Conservation (phyloP, 2,797 vertebrate genomes). For the Lepidocolaptes lacrymiger region DNA sequence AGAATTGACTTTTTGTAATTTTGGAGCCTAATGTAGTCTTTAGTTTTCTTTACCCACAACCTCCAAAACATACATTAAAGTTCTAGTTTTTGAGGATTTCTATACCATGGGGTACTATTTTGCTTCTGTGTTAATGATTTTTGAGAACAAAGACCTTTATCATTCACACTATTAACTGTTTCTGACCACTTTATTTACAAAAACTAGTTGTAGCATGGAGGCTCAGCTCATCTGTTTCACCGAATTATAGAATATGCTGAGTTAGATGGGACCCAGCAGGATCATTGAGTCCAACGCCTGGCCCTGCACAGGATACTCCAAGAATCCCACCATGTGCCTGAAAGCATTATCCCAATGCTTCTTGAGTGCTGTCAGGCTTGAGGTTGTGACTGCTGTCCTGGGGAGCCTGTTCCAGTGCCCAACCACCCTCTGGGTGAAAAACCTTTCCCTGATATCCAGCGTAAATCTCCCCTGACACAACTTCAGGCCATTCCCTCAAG, state of each 20-base stretch:
- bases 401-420: neutral
- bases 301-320: neutral
- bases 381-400: neutral
- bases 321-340: neutral
- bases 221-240: neutral
- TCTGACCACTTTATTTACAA: constrained; percentile 34
- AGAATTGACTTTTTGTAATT: neutral
- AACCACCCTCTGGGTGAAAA: neutral
- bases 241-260: neutral
- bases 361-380: neutral
- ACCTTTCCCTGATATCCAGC: accelerated
- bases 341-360: neutral
- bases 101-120: neutral
- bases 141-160: constrained; percentile 15
- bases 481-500: neutral
- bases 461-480: neutral
- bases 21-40: constrained; percentile 11
- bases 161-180: neutral
- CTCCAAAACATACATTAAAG: neutral
- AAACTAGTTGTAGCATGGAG: constrained; percentile 34
- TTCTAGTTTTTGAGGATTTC: constrained; percentile 39
- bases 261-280: neutral
- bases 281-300: neutral
- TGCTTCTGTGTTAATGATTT: constrained; percentile 23
- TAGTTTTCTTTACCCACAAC: neutral